phyloP scores from a whole-genome alignment of 2,797 vertebrate genomes.

The Pangasius sanitwongsei region DNA sequence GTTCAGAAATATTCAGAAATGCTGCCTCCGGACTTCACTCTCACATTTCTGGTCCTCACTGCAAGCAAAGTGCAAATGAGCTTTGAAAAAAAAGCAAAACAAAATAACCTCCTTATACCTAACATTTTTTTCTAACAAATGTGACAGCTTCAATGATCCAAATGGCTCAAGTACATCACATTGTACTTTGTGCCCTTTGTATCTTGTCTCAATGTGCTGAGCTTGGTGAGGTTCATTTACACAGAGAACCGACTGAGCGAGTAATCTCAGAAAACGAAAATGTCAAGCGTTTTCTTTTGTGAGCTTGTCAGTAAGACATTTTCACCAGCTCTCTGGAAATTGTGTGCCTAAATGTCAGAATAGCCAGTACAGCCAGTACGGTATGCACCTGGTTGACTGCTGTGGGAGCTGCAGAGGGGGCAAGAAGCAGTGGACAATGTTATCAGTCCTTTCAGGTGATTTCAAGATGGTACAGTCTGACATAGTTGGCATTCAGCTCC shows the following conservation, averaged over 20 bases:
- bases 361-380: slow-evolving; percentile 16
- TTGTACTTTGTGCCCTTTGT: neutral
- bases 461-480: slow-evolving; percentile 11
- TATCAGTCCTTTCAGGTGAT: slow-evolving; percentile 35
- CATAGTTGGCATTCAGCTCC: slow-evolving; percentile 10
- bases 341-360: slow-evolving; percentile 58
- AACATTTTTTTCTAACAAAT: neutral
- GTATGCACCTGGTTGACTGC: slow-evolving; percentile 41
- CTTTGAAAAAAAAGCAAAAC: neutral
- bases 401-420: slow-evolving; percentile 22
- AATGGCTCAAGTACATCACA: neutral
- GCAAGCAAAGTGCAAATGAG: neutral
- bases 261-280: slow-evolving; percentile 42
- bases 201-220: slow-evolving; percentile 14
- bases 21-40: neutral
- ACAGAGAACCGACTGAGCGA: neutral
- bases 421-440: slow-evolving; percentile 23
- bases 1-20: neutral
- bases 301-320: slow-evolving; percentile 45
- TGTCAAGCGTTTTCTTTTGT: slow-evolving; percentile 45
- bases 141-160: neutral
- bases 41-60: neutral
- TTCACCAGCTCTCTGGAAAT: slow-evolving; percentile 39
- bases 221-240: slow-evolving; percentile 20
- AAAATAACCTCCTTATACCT: neutral